These are phyloP conservation scores for Acronicta psi DNA, from an alignment of 2,888 invertebrate genomes.

Conservation along the genomic window DNA sequence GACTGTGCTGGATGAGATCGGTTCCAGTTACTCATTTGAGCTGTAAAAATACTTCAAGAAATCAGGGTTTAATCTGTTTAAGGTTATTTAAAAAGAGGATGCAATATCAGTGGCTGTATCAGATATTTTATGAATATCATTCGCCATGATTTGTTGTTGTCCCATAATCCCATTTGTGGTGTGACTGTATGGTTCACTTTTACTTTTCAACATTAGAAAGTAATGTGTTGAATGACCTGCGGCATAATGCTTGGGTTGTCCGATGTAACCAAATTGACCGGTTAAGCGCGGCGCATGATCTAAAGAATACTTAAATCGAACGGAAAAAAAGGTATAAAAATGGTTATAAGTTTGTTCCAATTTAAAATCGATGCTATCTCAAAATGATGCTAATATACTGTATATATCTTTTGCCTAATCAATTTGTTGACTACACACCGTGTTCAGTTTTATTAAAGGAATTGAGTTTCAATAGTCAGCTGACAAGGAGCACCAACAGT, in stretches of 20 bases:
- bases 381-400: too few species aligned
- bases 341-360: too few species aligned
- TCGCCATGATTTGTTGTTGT: constrained; percentile 31
- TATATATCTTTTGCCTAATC: too few species aligned
- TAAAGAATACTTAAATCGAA: constrained; percentile 9
- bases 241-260: constrained; percentile 32
- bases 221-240: constrained; percentile 42
- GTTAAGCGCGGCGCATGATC: constrained; percentile 20
- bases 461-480: constrained; percentile 42
- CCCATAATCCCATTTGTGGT: constrained; percentile 22
- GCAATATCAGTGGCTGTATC: constrained; percentile 13
- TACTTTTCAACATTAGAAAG: constrained; percentile 51
- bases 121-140: constrained; percentile 28
- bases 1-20: too few species aligned
- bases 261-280: constrained; percentile 49
- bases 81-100: too few species aligned
- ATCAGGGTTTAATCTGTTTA: too few species aligned
- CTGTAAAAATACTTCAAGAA: too few species aligned
- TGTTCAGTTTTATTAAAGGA: constrained; percentile 31
- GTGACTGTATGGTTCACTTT: constrained; percentile 38
- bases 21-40: too few species aligned
- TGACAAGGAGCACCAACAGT: background rate
- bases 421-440: constrained; percentile 5
- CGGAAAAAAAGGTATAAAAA: too few species aligned
- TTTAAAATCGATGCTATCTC: too few species aligned